phyloP scores from a whole-genome alignment of 1,140 invertebrate genomes.

The Goniozus legneri region DNA sequence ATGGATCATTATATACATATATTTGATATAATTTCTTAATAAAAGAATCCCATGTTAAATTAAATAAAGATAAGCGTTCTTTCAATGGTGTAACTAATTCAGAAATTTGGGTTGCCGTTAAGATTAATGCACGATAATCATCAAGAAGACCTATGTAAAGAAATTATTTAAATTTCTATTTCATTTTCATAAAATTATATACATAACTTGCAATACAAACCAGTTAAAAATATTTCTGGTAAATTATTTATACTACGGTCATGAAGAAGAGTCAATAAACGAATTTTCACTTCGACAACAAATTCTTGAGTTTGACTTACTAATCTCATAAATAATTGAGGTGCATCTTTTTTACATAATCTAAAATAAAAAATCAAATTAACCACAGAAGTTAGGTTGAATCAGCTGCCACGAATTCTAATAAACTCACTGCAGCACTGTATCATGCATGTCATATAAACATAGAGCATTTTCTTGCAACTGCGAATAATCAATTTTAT shows the following conservation, averaged over 20 bases:
- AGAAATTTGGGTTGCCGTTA: slow-evolving; percentile 56
- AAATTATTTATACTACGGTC: slow-evolving; percentile 53
- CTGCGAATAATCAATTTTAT: slow-evolving; percentile 27
- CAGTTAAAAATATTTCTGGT: slow-evolving; percentile 55
- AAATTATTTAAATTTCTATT: slow-evolving; percentile 4
- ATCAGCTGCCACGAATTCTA: slow-evolving; percentile 10
- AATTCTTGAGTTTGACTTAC: slow-evolving; percentile 63
- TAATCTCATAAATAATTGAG: slow-evolving; percentile 61
- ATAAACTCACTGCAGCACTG: slow-evolving; percentile 33
- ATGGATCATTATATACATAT: slow-evolving; percentile 61
- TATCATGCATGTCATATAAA: slow-evolving; percentile 27
- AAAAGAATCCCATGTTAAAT: slow-evolving; percentile 62
- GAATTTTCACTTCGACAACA: slow-evolving; percentile 63
- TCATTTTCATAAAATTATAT: slow-evolving; percentile 4
- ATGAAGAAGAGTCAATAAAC: slow-evolving; percentile 55
- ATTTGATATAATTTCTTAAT: slow-evolving; percentile 65
- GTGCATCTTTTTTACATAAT: slow-evolving; percentile 60
- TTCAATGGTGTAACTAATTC: slow-evolving; percentile 58
- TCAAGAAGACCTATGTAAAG: slow-evolving; percentile 55
- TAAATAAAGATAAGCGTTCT: slow-evolving; percentile 58
- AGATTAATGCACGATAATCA: slow-evolving; percentile 61
- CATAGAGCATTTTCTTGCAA: slow-evolving; percentile 32
- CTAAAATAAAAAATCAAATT: slow-evolving; percentile 43
- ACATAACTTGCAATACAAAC: slow-evolving; percentile 45
- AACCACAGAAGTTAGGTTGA: too few species aligned